Percentiles rank a stretch among this genome's conserved stretches.
Evolutionary conservation across 2,888 invertebrate species (phyloP).

Genomic region (Anthrax anthrax): DNA sequence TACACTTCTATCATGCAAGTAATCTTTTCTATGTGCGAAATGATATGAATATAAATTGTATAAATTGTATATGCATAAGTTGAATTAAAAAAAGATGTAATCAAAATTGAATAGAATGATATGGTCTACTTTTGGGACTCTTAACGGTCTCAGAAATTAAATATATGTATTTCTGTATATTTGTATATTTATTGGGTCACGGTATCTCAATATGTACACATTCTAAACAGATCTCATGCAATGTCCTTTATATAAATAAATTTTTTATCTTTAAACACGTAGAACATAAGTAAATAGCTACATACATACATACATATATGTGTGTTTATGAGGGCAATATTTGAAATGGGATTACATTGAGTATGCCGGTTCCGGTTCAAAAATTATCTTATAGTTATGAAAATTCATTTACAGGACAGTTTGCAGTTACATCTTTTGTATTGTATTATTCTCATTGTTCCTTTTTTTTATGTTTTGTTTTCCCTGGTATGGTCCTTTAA

Average conservation of each 20-base stretch:
- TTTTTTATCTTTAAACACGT: too few species aligned
- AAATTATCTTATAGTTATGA: background rate
- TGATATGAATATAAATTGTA: too few species aligned
- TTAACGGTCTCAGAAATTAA: conserved; percentile 15
- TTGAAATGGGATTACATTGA: too few species aligned
- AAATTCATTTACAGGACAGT: conserved; percentile 9
- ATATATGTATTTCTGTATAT: background rate
- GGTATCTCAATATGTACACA: too few species aligned
- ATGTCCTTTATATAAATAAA: background rate
- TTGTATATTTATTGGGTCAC: background rate
- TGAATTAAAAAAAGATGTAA: conserved; percentile 2
- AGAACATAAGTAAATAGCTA: too few species aligned
- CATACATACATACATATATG: conserved; percentile 1
- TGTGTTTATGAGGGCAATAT: too few species aligned
- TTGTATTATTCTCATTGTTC: too few species aligned
- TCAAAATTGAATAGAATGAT: conserved; percentile 9
- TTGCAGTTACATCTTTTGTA: background rate
- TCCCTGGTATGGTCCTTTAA: too few species aligned
- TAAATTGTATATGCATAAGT: too few species aligned
- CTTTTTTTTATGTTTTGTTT: background rate
- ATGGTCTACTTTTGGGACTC: conserved; percentile 14
- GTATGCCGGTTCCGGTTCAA: background rate
- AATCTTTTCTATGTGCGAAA: too few species aligned
- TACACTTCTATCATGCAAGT: too few species aligned
- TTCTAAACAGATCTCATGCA: too few species aligned